Conservation (phyloP, 23 tunicate genomes). For the Styela clava region DNA sequence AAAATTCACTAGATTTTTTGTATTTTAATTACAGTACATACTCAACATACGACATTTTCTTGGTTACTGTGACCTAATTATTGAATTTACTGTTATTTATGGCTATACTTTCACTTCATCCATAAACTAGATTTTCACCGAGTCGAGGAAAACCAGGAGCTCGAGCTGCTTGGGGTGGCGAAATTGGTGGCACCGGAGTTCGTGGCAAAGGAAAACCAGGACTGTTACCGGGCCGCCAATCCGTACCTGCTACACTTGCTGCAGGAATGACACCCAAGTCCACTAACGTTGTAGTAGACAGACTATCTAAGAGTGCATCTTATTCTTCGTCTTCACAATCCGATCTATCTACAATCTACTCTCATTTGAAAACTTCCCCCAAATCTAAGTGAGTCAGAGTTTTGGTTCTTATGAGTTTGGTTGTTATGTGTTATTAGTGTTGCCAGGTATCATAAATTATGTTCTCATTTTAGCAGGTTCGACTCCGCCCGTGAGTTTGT, state of each 20-base stretch:
- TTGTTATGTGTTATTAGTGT: no score
- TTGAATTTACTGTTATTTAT: no score
- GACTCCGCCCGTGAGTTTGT: conserved; percentile 80
- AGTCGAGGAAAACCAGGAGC: conserved; percentile 79
- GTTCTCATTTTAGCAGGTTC: conserved; percentile 39
- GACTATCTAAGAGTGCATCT: conserved; percentile 10
- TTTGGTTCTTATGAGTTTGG: no score
- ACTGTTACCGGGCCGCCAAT: conserved; percentile 24
- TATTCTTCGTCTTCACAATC: conserved; percentile 15
- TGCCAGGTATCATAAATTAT: no score
- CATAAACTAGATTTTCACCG: conserved; percentile 77
- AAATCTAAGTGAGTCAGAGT: conserved; percentile 21
- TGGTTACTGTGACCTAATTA: no score
- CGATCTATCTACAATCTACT: conserved; percentile 18
- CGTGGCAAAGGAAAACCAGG: conserved; percentile 84
- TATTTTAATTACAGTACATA: no score
- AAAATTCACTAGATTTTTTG: no score
- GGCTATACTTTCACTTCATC: no score
- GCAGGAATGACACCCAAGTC: neutral
- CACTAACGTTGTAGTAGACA: neutral
- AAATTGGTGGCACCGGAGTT: conserved; percentile 89
- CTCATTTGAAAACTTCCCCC: neutral
- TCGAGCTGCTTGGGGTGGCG: conserved; percentile 97
- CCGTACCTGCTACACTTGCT: conserved; percentile 12
- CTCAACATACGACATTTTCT: no score